Conservation (phyloP, 2,797 vertebrate species). For the Phyllotis vaccarum region DNA sequence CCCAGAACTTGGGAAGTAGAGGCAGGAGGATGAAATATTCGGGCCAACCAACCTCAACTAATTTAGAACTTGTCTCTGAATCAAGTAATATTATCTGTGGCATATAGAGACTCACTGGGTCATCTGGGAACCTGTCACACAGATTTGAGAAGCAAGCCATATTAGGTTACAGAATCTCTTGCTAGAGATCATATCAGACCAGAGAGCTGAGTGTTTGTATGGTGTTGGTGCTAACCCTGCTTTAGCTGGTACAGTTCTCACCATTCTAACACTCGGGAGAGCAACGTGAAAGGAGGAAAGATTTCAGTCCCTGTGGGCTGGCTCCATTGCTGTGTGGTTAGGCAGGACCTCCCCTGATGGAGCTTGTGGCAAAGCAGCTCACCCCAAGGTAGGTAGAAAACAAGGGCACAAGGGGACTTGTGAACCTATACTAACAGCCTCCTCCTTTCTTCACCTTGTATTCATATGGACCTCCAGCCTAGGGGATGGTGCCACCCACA, state of each 20-base stretch:
- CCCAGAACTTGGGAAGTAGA: background rate
- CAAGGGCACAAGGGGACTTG: too few relatives aligned
- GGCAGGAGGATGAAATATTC: background rate
- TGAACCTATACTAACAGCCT: too few relatives aligned
- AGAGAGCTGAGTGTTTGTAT: background rate
- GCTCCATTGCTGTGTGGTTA: too few relatives aligned
- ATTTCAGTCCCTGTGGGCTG: too few relatives aligned
- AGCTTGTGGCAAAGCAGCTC: too few relatives aligned
- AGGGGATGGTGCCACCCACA: too few relatives aligned
- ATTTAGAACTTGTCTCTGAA: background rate
- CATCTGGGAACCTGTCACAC: background rate
- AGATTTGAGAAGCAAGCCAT: background rate
- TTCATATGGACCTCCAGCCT: too few relatives aligned
- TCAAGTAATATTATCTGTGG: background rate
- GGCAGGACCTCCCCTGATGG: too few relatives aligned
- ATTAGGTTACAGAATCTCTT: background rate
- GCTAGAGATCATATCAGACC: background rate
- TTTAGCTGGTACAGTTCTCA: background rate
- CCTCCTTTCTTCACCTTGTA: too few relatives aligned
- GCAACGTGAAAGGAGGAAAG: too few relatives aligned
- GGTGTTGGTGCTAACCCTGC: background rate
- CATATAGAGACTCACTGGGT: background rate
- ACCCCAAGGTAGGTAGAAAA: too few relatives aligned
- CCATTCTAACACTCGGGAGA: background rate
- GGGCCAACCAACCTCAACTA: background rate